Evolutionary conservation across 2,888 invertebrate species (phyloP).

Genomic region (Dromius quadrimaculatus): DNA sequence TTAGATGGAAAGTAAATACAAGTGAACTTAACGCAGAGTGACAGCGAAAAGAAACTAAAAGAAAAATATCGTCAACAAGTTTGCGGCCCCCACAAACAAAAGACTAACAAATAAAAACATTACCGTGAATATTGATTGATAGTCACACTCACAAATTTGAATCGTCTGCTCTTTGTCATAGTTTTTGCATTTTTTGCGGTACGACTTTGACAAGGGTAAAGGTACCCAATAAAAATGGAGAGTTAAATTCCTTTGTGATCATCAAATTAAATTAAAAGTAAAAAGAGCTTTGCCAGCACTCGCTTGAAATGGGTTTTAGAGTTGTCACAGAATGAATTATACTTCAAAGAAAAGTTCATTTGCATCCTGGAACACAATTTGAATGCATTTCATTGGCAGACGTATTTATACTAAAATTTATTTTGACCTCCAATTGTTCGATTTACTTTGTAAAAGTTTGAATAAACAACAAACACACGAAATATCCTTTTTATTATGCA

Average conservation of each 20-base stretch:
- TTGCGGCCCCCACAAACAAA: constrained; percentile 12
- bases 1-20: too few relatives aligned
- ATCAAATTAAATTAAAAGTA: constrained; percentile 28
- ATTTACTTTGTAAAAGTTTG: too few relatives aligned
- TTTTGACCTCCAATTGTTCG: too few relatives aligned
- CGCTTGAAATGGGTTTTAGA: constrained; percentile 8
- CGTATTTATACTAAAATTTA: too few relatives aligned
- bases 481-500: too few relatives aligned
- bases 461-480: too few relatives aligned
- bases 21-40: constrained; percentile 32
- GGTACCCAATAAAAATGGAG: constrained; percentile 16
- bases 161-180: background rate
- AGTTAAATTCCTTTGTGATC: constrained; percentile 12
- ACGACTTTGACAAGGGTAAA: constrained; percentile 19
- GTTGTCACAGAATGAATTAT: constrained; percentile 15
- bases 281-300: constrained; percentile 14
- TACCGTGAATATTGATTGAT: constrained; percentile 23
- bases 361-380: too few relatives aligned
- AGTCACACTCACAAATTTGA: constrained; percentile 12
- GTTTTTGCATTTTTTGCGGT: constrained; percentile 20
- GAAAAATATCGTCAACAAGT: constrained; percentile 15
- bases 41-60: constrained; percentile 25
- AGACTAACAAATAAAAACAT: background rate
- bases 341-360: constrained; percentile 6
- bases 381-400: too few relatives aligned